phyloP scores from a whole-genome alignment of 1,140 invertebrate genomes.

The Achroia grisella region DNA sequence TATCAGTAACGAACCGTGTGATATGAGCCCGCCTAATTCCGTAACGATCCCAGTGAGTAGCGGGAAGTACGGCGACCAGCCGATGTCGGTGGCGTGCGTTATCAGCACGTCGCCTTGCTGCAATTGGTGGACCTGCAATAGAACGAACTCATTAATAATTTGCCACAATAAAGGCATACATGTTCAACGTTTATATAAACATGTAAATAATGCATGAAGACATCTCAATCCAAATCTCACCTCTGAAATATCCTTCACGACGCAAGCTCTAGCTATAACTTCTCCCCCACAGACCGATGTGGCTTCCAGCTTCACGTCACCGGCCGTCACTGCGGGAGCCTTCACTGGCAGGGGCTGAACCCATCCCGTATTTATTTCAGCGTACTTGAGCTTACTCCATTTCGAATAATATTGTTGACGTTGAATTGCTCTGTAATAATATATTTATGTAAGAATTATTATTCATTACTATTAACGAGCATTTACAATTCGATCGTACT shows the following conservation, averaged over 20 bases:
- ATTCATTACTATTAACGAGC: too few relatives aligned
- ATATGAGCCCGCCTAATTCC: conserved; percentile 89
- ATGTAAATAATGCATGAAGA: too few relatives aligned
- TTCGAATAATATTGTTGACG: conserved; percentile 75
- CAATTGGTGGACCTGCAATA: conserved; percentile 52
- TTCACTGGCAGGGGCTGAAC: conserved; percentile 58
- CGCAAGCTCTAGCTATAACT: conserved; percentile 80
- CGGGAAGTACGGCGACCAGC: conserved; percentile 92
- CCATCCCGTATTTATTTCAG: conserved; percentile 78
- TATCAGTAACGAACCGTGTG: conserved; percentile 78
- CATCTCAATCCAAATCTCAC: conserved; percentile 16
- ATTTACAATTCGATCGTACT: too few relatives aligned
- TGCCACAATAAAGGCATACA: too few relatives aligned
- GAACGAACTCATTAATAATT: too few relatives aligned
- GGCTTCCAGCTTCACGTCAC: conserved; percentile 69
- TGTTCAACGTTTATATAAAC: too few relatives aligned
- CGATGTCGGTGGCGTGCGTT: conserved; percentile 86
- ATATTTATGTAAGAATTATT: too few relatives aligned
- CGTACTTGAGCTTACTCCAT: conserved; percentile 77
- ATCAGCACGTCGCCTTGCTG: conserved; percentile 84
- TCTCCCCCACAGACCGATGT: conserved; percentile 82
- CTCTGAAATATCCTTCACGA: conserved; percentile 75
- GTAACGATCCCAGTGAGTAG: conserved; percentile 86
- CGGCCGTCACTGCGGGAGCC: conserved; percentile 18
- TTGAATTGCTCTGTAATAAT: conserved; percentile 75